phyloP scores from a whole-genome alignment of 2,888 invertebrate species.

The Epinotia nisella region DNA sequence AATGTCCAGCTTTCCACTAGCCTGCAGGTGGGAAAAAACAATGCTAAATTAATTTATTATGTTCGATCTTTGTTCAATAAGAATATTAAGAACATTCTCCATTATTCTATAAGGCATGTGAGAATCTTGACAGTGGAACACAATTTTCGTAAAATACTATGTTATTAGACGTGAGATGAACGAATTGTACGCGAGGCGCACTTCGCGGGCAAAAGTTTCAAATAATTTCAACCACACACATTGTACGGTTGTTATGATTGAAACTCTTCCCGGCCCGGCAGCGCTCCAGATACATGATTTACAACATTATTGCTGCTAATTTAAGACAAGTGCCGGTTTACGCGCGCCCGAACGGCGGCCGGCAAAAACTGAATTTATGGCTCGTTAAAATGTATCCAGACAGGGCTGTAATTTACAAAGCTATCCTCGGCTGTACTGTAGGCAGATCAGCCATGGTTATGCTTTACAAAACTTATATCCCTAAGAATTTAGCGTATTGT shows the following conservation, averaged over 20 bases:
- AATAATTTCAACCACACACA: no score
- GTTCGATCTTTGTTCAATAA: no score
- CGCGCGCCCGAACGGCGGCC: conserved; percentile 47
- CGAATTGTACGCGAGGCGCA: no score
- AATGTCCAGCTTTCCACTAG: no score
- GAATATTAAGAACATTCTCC: no score
- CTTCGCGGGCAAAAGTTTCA: no score
- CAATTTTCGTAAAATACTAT: no score
- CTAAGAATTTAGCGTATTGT: not conserved
- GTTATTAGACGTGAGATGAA: no score
- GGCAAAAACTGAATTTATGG: conserved; percentile 32
- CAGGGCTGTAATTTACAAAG: not conserved
- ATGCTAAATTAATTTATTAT: no score
- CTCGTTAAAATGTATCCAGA: conserved; percentile 11
- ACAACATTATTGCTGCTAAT: conserved; percentile 64
- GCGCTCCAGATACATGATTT: conserved; percentile 60
- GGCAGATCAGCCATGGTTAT: not conserved
- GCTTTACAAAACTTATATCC: not conserved
- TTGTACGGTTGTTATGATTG: not conserved
- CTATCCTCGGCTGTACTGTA: not conserved
- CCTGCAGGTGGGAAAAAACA: no score
- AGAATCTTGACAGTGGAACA: no score
- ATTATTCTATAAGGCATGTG: no score
- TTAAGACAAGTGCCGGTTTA: conserved; percentile 70
- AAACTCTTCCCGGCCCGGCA: conserved; percentile 1